Percentiles rank a stretch among this genome's conserved stretches.
Conservation (phyloP, 2,888 invertebrate genomes). For the Pediacus dermestoides region DNA sequence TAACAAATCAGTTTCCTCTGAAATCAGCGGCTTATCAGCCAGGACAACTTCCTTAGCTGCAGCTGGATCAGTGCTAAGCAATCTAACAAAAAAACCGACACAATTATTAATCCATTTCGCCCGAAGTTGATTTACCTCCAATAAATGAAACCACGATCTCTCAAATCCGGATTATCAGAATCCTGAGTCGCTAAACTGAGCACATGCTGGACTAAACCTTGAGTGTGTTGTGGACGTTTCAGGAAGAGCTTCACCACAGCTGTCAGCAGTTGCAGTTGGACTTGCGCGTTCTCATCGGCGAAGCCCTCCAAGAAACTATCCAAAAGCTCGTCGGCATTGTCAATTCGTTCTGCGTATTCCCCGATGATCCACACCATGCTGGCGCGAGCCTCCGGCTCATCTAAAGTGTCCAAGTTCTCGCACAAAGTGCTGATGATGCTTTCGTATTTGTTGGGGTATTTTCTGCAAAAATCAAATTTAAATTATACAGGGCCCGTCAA, state of each 20-base stretch:
- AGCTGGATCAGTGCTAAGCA: slow-evolving; percentile 97
- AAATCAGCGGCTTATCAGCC: slow-evolving; percentile 98
- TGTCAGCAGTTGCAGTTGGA: slow-evolving; percentile 90
- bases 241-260: slow-evolving; percentile 98
- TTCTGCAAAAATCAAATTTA: slow-evolving; percentile 46
- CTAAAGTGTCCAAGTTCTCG: slow-evolving; percentile 96
- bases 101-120: too few relatives aligned
- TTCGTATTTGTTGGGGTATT: slow-evolving; percentile 99
- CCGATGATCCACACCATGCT: slow-evolving; percentile 97
- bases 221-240: slow-evolving; percentile 96
- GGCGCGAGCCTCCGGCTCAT: slow-evolving; percentile 98
- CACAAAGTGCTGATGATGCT: slow-evolving; percentile 98
- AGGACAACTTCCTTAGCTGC: slow-evolving; percentile 99
- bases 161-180: slow-evolving; percentile 96
- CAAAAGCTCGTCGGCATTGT: slow-evolving; percentile 96
- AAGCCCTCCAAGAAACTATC: slow-evolving; percentile 93
- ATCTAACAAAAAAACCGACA: slow-evolving; percentile 32
- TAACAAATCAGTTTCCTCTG: slow-evolving; percentile 96
- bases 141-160: slow-evolving; percentile 98
- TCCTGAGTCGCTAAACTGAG: slow-evolving; percentile 85
- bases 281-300: slow-evolving; percentile 47
- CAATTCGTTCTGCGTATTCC: slow-evolving; percentile 98
- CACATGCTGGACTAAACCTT: slow-evolving; percentile 96
- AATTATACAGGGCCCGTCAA: too few relatives aligned
- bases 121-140: slow-evolving; percentile 64